Evolutionary conservation across 2,888 invertebrate species (phyloP).

Genomic region (Plebejus argus): DNA sequence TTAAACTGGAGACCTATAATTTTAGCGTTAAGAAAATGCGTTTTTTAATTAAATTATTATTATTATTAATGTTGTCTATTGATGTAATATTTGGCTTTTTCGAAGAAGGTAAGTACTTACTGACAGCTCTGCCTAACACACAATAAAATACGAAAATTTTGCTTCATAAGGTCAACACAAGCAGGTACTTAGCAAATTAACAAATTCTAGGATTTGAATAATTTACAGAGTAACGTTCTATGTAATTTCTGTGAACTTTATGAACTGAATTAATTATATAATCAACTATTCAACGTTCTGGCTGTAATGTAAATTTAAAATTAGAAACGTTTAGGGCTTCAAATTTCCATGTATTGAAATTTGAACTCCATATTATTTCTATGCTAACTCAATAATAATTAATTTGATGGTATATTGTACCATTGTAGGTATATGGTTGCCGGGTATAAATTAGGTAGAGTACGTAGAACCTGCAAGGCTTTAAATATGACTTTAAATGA

Average conservation of each 20-base stretch:
- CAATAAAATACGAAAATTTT: too few relatives aligned
- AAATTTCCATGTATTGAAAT: not conserved
- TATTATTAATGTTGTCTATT: too few relatives aligned
- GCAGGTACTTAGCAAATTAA: not conserved
- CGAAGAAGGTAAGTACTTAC: too few relatives aligned
- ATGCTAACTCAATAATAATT: not conserved
- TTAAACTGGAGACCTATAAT: too few relatives aligned
- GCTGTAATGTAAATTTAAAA: not conserved
- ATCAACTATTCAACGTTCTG: not conserved
- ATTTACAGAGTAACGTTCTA: not conserved
- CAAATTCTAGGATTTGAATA: not conserved
- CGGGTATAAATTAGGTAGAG: not conserved
- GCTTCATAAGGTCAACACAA: too few relatives aligned
- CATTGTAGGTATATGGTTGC: not conserved
- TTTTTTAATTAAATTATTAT: too few relatives aligned
- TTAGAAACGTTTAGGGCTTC: not conserved
- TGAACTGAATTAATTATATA: not conserved
- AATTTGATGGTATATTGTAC: not conserved
- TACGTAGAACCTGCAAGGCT: too few relatives aligned
- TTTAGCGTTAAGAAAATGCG: too few relatives aligned
- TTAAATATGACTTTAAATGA: not conserved
- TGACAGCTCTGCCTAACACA: too few relatives aligned
- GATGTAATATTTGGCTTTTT: too few relatives aligned
- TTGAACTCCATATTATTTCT: conserved; percentile 3
- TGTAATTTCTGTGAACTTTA: not conserved